phyloP scores from a whole-genome alignment of 30 jellyfish, hydroid and myxozoan genomes.

The Hydractinia echinata region DNA sequence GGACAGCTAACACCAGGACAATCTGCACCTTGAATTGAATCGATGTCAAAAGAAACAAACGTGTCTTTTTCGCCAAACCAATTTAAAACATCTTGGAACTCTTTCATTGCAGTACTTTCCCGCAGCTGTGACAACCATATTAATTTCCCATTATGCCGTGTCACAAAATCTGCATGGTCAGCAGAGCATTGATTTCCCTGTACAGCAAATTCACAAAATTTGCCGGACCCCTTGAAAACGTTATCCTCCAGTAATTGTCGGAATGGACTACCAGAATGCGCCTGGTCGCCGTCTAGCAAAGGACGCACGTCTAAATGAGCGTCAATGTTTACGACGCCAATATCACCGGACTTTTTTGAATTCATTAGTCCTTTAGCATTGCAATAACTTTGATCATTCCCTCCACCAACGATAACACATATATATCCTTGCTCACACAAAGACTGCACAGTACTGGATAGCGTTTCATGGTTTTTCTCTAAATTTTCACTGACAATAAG shows the following conservation, averaged over 20 bases:
- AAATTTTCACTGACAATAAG: neutral
- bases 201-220: constrained; percentile 27
- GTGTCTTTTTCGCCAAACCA: constrained; percentile 7
- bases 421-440: constrained; percentile 13
- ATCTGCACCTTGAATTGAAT: constrained; percentile 32
- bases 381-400: constrained; percentile 36
- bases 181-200: constrained; percentile 43
- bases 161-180: constrained; percentile 28
- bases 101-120: neutral
- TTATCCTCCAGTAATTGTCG: constrained; percentile 25
- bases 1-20: constrained; percentile 46
- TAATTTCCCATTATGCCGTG: constrained; percentile 6
- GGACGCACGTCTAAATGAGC: constrained; percentile 44
- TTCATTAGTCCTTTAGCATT: constrained; percentile 37
- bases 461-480: constrained; percentile 18
- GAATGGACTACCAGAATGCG: constrained; percentile 41
- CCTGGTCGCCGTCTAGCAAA: constrained; percentile 17
- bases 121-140: constrained; percentile 16
- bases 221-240: constrained; percentile 17
- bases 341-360: constrained; percentile 21
- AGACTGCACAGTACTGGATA: constrained; percentile 9
- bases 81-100: constrained; percentile 4
- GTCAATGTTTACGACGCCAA: constrained; percentile 35
- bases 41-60: constrained; percentile 39
- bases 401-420: constrained; percentile 31